These are phyloP conservation scores for Thalassoma bifasciatum DNA, from an alignment of 2,113 vertebrate species.

Conservation along the genomic window DNA sequence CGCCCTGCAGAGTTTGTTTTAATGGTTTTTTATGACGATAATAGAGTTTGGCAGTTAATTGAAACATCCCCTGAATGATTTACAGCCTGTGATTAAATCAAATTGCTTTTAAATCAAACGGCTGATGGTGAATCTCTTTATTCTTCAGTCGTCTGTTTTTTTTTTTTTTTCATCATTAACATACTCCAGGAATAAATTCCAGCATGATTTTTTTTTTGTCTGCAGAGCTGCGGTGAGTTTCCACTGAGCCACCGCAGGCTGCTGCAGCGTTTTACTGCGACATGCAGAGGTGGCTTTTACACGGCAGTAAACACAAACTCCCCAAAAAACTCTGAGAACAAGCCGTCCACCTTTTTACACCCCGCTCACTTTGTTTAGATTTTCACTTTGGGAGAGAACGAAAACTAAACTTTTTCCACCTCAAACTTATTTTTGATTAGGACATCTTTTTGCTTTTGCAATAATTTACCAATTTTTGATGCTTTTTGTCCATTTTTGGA, in stretches of 20 bases:
- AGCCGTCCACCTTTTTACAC: too few species aligned
- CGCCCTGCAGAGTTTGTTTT: neutral
- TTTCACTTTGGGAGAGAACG: too few species aligned
- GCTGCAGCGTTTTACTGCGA: constrained; percentile 56
- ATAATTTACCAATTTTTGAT: too few species aligned
- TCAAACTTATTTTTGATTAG: too few species aligned
- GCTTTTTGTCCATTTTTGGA: too few species aligned
- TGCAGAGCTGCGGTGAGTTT: constrained; percentile 46
- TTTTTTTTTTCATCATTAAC: constrained; percentile 55
- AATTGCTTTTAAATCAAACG: too few species aligned
- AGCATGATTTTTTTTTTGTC: constrained; percentile 27
- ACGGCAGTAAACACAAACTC: constrained; percentile 45
- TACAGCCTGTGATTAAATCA: constrained; percentile 32
- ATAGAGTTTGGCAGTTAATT: constrained; percentile 28
- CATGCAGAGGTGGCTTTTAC: constrained; percentile 66
- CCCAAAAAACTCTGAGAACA: constrained; percentile 32
- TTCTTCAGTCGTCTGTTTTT: neutral
- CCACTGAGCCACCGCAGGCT: constrained; percentile 55
- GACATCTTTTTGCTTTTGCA: too few species aligned
- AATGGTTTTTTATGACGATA: constrained; percentile 12
- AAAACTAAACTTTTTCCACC: too few species aligned
- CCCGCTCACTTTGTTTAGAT: too few species aligned
- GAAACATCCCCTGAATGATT: constrained; percentile 51
- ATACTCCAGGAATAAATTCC: constrained; percentile 31
- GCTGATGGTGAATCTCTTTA: too few species aligned